Evolutionary conservation across 2,797 vertebrate genomes (phyloP).

Genomic region (Anableps anableps): DNA sequence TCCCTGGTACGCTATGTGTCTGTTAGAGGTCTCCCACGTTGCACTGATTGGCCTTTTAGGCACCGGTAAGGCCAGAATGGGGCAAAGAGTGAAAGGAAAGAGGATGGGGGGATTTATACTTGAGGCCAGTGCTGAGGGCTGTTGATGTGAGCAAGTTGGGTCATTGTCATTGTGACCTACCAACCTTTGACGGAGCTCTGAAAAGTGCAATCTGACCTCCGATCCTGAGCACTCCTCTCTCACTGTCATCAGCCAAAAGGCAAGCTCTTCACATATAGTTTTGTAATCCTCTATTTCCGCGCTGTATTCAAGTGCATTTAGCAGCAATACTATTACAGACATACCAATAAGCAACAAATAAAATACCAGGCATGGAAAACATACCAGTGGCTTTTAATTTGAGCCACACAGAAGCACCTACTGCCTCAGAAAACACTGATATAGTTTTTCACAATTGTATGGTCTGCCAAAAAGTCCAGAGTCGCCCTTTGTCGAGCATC

Average conservation of each 20-base stretch:
- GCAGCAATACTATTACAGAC: background rate
- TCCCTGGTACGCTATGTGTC: slow-evolving; percentile 49
- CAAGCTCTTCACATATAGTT: slow-evolving; percentile 2
- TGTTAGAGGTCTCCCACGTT: slow-evolving; percentile 75
- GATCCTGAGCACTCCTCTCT: slow-evolving; percentile 67
- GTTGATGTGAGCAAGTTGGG: slow-evolving; percentile 74
- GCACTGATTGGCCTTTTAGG: slow-evolving; percentile 70
- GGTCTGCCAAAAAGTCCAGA: slow-evolving; percentile 77
- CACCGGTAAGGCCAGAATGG: slow-evolving; percentile 63
- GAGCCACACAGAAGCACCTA: slow-evolving; percentile 38
- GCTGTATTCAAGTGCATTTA: slow-evolving; percentile 4
- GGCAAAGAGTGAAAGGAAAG: slow-evolving; percentile 54
- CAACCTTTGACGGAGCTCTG: slow-evolving; percentile 70
- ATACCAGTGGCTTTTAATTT: slow-evolving; percentile 59
- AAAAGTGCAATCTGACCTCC: slow-evolving; percentile 76
- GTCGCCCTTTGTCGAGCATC: slow-evolving; percentile 80
- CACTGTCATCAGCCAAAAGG: slow-evolving; percentile 61
- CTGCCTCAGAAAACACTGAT: slow-evolving; percentile 47
- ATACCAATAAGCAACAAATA: background rate
- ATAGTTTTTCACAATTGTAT: slow-evolving; percentile 78
- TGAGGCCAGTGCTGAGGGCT: slow-evolving; percentile 63
- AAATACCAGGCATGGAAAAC: slow-evolving; percentile 11
- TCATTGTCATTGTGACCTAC: slow-evolving; percentile 74
- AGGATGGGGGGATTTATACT: slow-evolving; percentile 53
- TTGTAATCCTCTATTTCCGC: slow-evolving; percentile 13